Evolutionary conservation across 2,113 vertebrate species (phyloP).

Genomic region (Rhynchomys soricoides): DNA sequence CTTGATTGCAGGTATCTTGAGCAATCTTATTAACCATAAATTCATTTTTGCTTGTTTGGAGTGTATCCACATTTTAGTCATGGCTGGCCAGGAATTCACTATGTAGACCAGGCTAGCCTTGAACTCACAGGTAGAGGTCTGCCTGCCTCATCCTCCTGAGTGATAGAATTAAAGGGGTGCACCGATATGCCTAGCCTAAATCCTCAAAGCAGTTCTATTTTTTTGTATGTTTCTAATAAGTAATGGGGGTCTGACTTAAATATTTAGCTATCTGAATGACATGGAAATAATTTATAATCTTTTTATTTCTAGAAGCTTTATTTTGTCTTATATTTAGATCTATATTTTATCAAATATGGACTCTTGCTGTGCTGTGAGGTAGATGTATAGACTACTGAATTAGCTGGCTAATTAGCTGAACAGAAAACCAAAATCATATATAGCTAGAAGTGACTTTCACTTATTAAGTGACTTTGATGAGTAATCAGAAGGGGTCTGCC

Average conservation of each 20-base stretch:
- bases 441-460: too few species aligned
- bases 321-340: neutral
- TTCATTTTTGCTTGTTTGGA: too few species aligned
- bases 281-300: neutral
- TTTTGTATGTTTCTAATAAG: neutral
- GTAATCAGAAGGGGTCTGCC: neutral
- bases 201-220: neutral
- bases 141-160: neutral
- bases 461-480: neutral
- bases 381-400: neutral
- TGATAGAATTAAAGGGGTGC: neutral
- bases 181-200: neutral
- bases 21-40: neutral
- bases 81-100: neutral
- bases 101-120: neutral
- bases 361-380: neutral
- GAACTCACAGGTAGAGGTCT: neutral
- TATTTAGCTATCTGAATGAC: neutral
- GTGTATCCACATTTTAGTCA: neutral
- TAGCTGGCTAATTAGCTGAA: neutral
- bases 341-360: neutral
- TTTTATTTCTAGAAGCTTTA: neutral
- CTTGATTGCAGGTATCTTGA: neutral
- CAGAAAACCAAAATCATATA: neutral
- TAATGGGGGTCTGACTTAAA: neutral